Base-by-base conservation (phyloP, 2,113 vertebrate genomes). In the Pluvialis apricaria region DNA sequence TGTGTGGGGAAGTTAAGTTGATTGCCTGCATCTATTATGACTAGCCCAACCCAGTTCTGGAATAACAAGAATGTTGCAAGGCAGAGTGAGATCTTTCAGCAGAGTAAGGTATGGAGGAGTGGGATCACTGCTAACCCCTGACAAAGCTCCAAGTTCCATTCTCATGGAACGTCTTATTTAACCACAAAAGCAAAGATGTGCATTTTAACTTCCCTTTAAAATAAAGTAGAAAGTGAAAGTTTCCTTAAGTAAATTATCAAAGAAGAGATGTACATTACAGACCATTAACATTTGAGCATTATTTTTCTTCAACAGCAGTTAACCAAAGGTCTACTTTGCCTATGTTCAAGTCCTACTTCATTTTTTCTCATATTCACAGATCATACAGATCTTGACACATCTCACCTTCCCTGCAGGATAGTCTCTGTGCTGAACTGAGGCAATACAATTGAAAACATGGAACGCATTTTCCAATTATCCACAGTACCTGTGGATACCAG, bases 21-120 rank as follows among this genome's bases (percentile, higher is more conserved):
- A 93, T 70, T 94, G 95, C 92, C 73, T 97, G 93, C 94, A 96
- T 97, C 89, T 92, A 91, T 97, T 97, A 91, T 79, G 90, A 91
- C 76, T 95, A 69, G 96, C 96, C 97, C 96, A 97, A 96, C 97
- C 97, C 96, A 97, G 95, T 91, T 96, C 94, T 97, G 97, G 94
- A 93, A 97, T 96, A 96, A 96, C 95, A 94, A 91, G 96, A 95
- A 96, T 97, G 96, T 94, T 97, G 96, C 92, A 94, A 94, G 91
- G 77, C 95, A 96, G 93, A 97, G 88, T 19, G 55, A 95, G 90
- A 85, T 88, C 88, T 96, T 94, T 93, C 92, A 94, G 92, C 86
- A 84, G 51, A 45, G 57, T 62, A 83, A 64, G 17, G 75, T 82
- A 86, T 86, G 88, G 91, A 93, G 70, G 71, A 96, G 52, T 93